Evolutionary conservation across 2,113 vertebrate species (phyloP).

Genomic region (Ursus arctos): DNA sequence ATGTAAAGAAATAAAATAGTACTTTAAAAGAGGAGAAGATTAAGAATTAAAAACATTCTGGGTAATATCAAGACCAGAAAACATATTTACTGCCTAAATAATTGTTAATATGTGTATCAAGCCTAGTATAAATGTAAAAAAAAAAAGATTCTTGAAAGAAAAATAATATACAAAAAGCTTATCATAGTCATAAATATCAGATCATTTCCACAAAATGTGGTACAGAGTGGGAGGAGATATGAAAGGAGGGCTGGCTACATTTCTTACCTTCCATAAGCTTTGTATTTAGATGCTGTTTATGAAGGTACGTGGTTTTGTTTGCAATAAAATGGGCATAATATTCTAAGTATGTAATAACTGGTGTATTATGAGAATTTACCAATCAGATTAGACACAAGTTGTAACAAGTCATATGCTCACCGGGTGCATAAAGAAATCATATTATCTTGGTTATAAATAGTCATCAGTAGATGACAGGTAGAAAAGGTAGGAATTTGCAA

Average conservation of each 20-base stretch:
- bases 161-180: background rate
- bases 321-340: background rate
- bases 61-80: background rate
- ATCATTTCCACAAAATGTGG: conserved; percentile 8
- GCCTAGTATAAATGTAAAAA: background rate
- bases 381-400: background rate
- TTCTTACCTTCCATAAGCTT: background rate
- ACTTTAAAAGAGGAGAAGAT: background rate
- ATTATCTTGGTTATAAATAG: background rate
- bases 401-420: background rate
- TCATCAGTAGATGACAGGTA: background rate
- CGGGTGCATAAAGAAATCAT: background rate
- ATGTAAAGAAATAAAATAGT: background rate
- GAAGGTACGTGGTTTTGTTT: background rate
- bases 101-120: conserved; percentile 29
- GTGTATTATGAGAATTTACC: background rate
- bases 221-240: background rate
- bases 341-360: background rate
- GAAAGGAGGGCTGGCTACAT: background rate
- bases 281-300: background rate
- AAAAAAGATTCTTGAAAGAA: background rate
- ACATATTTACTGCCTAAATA: background rate
- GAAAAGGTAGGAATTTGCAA: background rate
- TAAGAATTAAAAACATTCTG: conserved; percentile 34
- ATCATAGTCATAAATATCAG: background rate